Evolutionary conservation across 2,113 vertebrate species (phyloP), one percentile per base, ranked within the genome.

Genomic region (Amia ocellicauda): DNA sequence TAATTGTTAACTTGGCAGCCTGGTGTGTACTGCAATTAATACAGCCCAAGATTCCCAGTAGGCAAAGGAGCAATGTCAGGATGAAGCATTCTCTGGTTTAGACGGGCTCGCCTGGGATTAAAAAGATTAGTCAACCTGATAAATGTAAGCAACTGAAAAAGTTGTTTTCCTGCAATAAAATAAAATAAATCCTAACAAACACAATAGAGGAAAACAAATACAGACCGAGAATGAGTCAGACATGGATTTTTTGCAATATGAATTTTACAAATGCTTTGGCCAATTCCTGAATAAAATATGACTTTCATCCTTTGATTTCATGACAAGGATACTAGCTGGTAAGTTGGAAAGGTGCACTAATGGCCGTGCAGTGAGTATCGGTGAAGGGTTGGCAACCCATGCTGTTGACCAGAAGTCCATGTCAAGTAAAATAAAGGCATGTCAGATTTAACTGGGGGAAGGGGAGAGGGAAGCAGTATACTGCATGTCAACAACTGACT

Each of bases 1-100:
- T 87, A 89, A 89, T 87, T 86, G 82, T 74, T 36, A 71, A 78
- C 63, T 80, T 69, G 74, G 75, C 75, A 78, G 79, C 75, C 79
- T 83, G 82, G 82, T 77, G 73, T 71, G 74, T 36, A 77, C 77
- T 69, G 67, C 62, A 80, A 83, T 86, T 73, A 71, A 78, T 64
- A 72, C 68, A 64, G 69, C 73, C 80, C 79, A 75, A 78, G 76
- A 74, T 75, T 80, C 77, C 76, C 69, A 64, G 67, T 75, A 69
- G 78, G 71, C 57, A 70, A 69, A 65, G 70, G 68, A 13, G 24
- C 19, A 41, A 2, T 5, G n/a, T 41, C 57, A 59, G 2, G 17
- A 80, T 78, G 78, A 83, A 54, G 31, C 26, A 56, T 69, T 51
- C 64, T 64, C 62, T 67, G 60, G 67, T 62, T 64, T 70, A 62